phyloP scores from a whole-genome alignment of 2,888 invertebrate genomes.

The Drosophila leonis region DNA sequence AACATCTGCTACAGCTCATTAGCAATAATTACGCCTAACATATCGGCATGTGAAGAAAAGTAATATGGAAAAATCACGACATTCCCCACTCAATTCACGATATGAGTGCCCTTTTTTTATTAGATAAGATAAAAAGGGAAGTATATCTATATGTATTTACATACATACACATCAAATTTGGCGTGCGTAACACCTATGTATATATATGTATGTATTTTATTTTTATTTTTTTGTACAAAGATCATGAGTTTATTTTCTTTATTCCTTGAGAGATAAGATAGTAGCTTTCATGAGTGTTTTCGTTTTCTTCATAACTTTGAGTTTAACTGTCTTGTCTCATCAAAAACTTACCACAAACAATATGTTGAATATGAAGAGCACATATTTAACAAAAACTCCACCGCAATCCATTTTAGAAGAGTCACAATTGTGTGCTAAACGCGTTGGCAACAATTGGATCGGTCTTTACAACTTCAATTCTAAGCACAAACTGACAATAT shows the following conservation, averaged over 20 bases:
- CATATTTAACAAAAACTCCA: conserved; percentile 92
- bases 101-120: conserved; percentile 35
- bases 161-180: conserved; percentile 7
- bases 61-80: conserved; percentile 30
- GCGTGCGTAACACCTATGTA: background rate
- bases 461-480: background rate
- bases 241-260: conserved; percentile 16
- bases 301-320: background rate
- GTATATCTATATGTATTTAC: conserved; percentile 5
- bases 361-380: conserved; percentile 92
- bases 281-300: background rate
- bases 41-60: conserved; percentile 44
- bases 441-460: background rate
- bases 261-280: conserved; percentile 26
- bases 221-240: conserved; percentile 2
- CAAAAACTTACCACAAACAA: conserved; percentile 89
- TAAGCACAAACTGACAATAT: conserved; percentile 12
- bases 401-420: conserved; percentile 88
- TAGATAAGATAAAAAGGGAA: conserved; percentile 64
- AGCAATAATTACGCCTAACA: conserved; percentile 52
- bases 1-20: conserved; percentile 50
- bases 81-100: conserved; percentile 25
- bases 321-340: background rate
- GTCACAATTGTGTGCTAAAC: background rate
- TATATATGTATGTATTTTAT: too few relatives aligned